phyloP scores from a whole-genome alignment of 2,113 vertebrate genomes.

The Cebidichthys violaceus region DNA sequence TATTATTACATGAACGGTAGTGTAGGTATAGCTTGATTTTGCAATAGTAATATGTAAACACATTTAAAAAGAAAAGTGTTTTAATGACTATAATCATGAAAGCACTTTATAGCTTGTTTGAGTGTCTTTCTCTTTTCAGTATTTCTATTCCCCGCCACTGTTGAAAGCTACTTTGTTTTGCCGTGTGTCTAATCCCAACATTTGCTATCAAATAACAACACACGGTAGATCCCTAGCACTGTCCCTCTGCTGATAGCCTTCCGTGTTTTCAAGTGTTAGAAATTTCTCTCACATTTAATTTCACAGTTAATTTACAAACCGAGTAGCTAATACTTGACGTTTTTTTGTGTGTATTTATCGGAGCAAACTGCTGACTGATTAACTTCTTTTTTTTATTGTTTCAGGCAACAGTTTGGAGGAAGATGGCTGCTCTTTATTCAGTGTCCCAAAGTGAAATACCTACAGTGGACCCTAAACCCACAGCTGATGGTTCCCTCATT shows the following conservation, averaged over 20 bases:
- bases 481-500: slow-evolving; percentile 16
- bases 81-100: not conserved
- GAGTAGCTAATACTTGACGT: slow-evolving; percentile 37
- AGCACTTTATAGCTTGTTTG: slow-evolving; percentile 7
- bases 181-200: not conserved
- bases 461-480: slow-evolving; percentile 1
- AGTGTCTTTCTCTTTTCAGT: slow-evolving; percentile 3
- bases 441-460: slow-evolving; percentile 18
- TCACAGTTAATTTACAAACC: slow-evolving; percentile 60
- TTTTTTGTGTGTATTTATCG: slow-evolving; percentile 4
- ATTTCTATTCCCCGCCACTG: slow-evolving; percentile 11
- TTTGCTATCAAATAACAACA: slow-evolving; percentile 33
- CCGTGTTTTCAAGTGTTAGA: slow-evolving; percentile 31
- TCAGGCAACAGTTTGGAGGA: slow-evolving; percentile 34
- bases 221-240: slow-evolving; percentile 26
- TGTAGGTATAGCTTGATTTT: not conserved
- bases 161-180: slow-evolving; percentile 15
- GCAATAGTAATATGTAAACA: not conserved
- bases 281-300: slow-evolving; percentile 56
- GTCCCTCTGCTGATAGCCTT: slow-evolving; percentile 45
- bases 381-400: slow-evolving; percentile 33
- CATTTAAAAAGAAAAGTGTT: not conserved
- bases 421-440: slow-evolving; percentile 11
- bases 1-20: slow-evolving; percentile 31
- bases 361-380: slow-evolving; percentile 32